Base-by-base conservation (phyloP, 2,797 vertebrate genomes). In the Sebastes steindachneri region DNA sequence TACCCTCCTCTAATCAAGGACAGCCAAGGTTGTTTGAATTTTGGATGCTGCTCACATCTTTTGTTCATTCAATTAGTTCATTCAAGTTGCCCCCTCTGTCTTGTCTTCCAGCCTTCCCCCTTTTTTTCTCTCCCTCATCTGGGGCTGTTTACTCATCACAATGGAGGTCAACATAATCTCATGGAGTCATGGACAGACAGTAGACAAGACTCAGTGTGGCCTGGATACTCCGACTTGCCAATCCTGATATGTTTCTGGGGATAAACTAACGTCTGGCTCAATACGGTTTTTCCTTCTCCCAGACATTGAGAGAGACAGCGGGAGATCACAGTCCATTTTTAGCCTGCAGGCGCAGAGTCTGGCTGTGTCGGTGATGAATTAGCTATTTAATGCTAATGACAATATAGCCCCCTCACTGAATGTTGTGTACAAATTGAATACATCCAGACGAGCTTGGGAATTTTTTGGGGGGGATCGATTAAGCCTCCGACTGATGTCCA, bases 51-150 rank as follows among this genome's bases (percentile, higher is more conserved):
- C 73, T 78, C 90, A 89, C 91, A 90, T 92, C 83, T 80, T 84
- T 90, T 88, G 82, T 82, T 92, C 85, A 90, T 90, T 94, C 82
- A 92, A 88, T 93, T 93, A 90, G 75, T 88, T 85, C 75, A 72
- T 85, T 82, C 83, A 87, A 82, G 82, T 84, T 60, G 15, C 53
- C 84, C 80, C 23, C 53, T 29, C 58, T 25, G 17, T 68, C 67
- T 78, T 54, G 54, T 79, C 67, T 75, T 48, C 51, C 55, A 19
- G 53, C 75, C 71, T 73, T 35, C 41, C 62, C 63, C 54, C 5
- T 60, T 23, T 75, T 77, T 65, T 68, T 60, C 41, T 53, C 29
- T 68, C 19, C 29, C 54, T 26, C 31, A 77, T 78, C 82, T 63
- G 64, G 35, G 11, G 51, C 63, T 90, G 87, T 93, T 91, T 93